Evolutionary conservation across 2,888 invertebrate species (phyloP).

Genomic region (Lithosia quadra): DNA sequence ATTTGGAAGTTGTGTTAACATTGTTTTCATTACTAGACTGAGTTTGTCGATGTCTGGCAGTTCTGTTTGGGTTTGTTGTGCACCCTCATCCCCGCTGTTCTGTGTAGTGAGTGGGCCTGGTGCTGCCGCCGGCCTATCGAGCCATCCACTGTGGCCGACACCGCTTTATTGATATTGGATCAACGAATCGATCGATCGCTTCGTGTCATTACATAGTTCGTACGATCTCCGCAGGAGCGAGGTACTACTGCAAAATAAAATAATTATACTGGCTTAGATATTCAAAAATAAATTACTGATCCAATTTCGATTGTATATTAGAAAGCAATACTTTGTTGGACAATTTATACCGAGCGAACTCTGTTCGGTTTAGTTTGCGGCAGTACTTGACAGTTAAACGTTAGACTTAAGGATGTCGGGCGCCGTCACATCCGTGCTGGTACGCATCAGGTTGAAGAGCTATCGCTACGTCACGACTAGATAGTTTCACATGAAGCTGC

Average conservation of each 20-base stretch:
- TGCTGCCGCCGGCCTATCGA: constrained; percentile 19
- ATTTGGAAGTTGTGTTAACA: constrained; percentile 58
- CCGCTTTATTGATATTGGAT: constrained; percentile 46
- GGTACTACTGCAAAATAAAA: neutral
- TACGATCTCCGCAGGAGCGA: neutral
- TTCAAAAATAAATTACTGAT: constrained; percentile 31
- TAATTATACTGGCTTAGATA: neutral
- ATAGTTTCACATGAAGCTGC: neutral
- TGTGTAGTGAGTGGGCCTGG: constrained; percentile 28
- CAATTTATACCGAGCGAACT: constrained; percentile 21
- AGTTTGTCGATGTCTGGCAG: constrained; percentile 64
- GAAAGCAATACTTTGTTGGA: neutral
- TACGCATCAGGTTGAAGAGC: constrained; percentile 57
- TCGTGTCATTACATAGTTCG: neutral
- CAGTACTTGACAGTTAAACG: constrained; percentile 11
- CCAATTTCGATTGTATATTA: constrained; percentile 48
- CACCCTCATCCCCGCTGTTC: constrained; percentile 65
- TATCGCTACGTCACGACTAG: constrained; percentile 46
- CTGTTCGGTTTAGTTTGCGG: constrained; percentile 16
- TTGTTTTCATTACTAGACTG: constrained; percentile 60
- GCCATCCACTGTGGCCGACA: constrained; percentile 14
- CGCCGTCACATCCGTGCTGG: neutral
- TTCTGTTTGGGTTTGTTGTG: constrained; percentile 71
- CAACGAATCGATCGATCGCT: constrained; percentile 9
- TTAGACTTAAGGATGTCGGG: neutral